Conservation (phyloP, 1,140 invertebrate genomes). For the Paraescarpia echinospica region DNA sequence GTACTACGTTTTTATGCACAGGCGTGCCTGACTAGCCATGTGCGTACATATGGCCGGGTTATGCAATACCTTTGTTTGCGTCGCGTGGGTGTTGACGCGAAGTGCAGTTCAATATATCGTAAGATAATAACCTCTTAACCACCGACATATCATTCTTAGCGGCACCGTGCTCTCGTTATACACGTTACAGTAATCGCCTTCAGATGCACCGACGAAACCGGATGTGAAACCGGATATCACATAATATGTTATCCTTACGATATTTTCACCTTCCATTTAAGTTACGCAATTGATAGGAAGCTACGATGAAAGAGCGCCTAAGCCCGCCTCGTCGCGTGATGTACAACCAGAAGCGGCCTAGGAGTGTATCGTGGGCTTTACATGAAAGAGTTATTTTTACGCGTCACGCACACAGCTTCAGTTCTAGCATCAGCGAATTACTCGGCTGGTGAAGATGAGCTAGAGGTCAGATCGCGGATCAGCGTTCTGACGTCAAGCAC, state of each 20-base stretch:
- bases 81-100: not conserved
- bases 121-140: not conserved
- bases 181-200: too few species aligned
- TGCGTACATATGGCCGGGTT: not conserved
- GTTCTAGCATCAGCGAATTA: not conserved
- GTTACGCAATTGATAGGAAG: not conserved
- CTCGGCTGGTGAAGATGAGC: not conserved
- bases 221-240: too few species aligned
- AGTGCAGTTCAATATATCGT: not conserved
- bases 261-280: not conserved
- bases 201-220: too few species aligned
- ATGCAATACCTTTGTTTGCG: not conserved
- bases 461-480: not conserved
- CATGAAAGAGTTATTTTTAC: not conserved
- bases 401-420: not conserved
- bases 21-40: not conserved
- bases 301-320: not conserved
- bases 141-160: not conserved
- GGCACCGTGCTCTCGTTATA: too few species aligned
- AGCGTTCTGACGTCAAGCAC: not conserved
- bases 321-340: not conserved
- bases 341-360: not conserved
- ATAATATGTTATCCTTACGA: too few species aligned
- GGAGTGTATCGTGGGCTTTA: not conserved
- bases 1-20: not conserved